Conservation (phyloP, 2,113 vertebrate genomes). For the Xenopus laevis region DNA sequence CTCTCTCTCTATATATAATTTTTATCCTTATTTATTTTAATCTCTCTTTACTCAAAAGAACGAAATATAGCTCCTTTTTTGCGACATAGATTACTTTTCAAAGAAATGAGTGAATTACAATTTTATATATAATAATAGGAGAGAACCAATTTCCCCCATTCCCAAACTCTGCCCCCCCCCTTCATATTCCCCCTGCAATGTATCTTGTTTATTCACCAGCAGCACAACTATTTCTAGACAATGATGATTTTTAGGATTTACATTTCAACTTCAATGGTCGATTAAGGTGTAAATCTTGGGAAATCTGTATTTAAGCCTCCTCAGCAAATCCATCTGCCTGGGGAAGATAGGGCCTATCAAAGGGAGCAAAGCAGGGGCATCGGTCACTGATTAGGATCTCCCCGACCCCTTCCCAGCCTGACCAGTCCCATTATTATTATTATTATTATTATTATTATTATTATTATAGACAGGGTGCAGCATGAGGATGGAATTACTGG, state of each 20-base stretch:
- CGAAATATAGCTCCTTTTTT: too few relatives aligned
- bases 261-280: conserved; percentile 58
- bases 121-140: too few relatives aligned
- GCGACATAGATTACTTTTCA: too few relatives aligned
- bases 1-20: too few relatives aligned
- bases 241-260: conserved; percentile 54
- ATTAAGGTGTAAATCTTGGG: conserved; percentile 69
- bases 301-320: conserved; percentile 72
- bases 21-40: too few relatives aligned
- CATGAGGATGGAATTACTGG: conserved; percentile 85
- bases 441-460: too few relatives aligned
- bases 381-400: conserved; percentile 61
- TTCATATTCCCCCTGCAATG: too few relatives aligned
- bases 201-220: too few relatives aligned
- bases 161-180: too few relatives aligned
- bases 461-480: conserved; percentile 47
- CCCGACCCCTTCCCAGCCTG: conserved; percentile 51
- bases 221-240: conserved; percentile 44
- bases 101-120: too few relatives aligned
- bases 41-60: too few relatives aligned
- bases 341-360: conserved; percentile 73
- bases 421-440: neutral
- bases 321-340: conserved; percentile 62
- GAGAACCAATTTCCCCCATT: too few relatives aligned
- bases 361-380: conserved; percentile 52